These are phyloP conservation scores for Condylura cristata DNA, from an alignment of 2,113 vertebrate genomes.

Conservation along the genomic window DNA sequence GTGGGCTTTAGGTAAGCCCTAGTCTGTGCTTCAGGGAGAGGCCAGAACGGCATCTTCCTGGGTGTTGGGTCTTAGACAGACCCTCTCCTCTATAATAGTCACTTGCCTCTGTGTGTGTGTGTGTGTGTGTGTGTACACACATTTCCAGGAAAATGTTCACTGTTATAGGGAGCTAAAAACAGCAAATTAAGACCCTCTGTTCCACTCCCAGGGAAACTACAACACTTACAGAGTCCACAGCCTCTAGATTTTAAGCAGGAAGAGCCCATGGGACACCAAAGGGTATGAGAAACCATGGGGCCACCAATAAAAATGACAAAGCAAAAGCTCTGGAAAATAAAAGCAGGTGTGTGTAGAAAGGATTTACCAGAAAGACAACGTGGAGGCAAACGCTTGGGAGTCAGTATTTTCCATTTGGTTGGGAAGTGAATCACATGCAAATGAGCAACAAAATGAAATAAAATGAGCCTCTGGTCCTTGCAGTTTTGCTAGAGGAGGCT, in stretches of 20 bases:
- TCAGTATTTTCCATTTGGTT: not conserved
- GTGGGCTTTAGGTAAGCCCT: not conserved
- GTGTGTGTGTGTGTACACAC: not conserved
- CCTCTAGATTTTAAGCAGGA: not conserved
- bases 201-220: constrained; percentile 3
- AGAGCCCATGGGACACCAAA: not conserved
- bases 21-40: not conserved
- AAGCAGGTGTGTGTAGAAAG: not conserved
- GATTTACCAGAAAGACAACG: not conserved
- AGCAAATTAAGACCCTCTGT: not conserved
- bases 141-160: not conserved
- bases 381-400: not conserved
- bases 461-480: not conserved
- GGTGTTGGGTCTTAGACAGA: not conserved
- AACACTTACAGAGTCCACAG: not conserved
- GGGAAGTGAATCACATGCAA: not conserved
- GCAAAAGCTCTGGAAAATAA: not conserved
- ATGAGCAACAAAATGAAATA: constrained; percentile 8
- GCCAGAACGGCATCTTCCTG: not conserved
- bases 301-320: not conserved
- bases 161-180: not conserved
- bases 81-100: not conserved
- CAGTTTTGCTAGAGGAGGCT: not conserved
- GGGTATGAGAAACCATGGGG: not conserved
- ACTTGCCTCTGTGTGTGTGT: not conserved